phyloP scores from a whole-genome alignment of 1,140 invertebrate genomes.

The Plodia interpunctella region DNA sequence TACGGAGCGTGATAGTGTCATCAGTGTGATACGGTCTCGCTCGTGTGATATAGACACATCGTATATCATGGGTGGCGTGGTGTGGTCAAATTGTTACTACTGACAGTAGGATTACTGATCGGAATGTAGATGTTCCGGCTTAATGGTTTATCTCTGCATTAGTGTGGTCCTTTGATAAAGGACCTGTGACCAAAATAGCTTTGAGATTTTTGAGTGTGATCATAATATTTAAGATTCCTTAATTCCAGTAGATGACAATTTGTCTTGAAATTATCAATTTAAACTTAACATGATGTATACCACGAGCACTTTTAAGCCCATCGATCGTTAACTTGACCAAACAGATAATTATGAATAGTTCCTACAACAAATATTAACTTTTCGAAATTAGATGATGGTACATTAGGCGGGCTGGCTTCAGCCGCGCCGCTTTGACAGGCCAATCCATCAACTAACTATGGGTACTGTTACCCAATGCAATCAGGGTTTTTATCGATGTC shows the following conservation, averaged over 20 bases:
- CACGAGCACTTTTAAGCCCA: conserved; percentile 1
- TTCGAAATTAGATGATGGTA: conserved; percentile 39
- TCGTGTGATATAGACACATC: not conserved
- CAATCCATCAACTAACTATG: conserved; percentile 54
- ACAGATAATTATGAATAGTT: conserved; percentile 47
- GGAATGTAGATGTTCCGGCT: not conserved
- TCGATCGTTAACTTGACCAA: conserved; percentile 29
- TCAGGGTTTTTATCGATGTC: conserved; percentile 56
- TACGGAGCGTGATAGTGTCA: conserved; percentile 1
- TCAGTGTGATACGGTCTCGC: not conserved
- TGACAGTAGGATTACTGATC: not conserved
- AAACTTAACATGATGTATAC: not conserved
- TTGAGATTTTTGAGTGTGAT: too few relatives aligned
- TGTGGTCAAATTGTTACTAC: not conserved
- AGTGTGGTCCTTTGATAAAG: too few relatives aligned
- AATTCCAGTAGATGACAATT: too few relatives aligned
- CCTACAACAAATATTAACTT: conserved; percentile 48
- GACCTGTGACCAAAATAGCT: too few relatives aligned
- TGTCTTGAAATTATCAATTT: not conserved
- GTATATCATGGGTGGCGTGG: not conserved
- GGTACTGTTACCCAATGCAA: conserved; percentile 44
- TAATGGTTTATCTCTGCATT: not conserved
- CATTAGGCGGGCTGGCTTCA: conserved; percentile 32
- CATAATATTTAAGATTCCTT: too few relatives aligned
- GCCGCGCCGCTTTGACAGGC: conserved; percentile 24